Evolutionary conservation across 2,888 invertebrate species (phyloP), one percentile per base, ranked within the genome.

Genomic region (Lochmaea capreae): DNA sequence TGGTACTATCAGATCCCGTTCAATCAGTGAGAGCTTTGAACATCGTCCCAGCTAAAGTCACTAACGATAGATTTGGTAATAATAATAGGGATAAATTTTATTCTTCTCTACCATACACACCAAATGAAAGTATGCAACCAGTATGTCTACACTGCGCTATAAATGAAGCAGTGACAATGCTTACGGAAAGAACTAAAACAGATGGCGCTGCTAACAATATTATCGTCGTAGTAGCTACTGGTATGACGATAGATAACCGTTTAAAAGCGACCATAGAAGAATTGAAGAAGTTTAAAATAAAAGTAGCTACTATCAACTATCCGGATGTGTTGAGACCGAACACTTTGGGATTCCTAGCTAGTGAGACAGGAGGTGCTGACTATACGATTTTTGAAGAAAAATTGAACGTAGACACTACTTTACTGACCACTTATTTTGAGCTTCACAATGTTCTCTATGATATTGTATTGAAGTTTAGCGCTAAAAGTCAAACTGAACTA

Each of bases 221-320:
- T 5, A 88, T 91, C 58, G 85, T 91, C 1, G 82, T 90, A 2
- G 88, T 91, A 52, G 89, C 90, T 0, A 89, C 90, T 3, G 91
- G 91, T 12, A 89, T 89, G 85, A 85, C 87, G 57, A 81, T 86
- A 9, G 86, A 85, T 42, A 83, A 85, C 6, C 87, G 89, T 75
- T 78, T 88, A 54, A 83, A 85, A n/a, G 84, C 87, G 61, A 80
- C 88, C 1, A 79, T 87, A 22, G 86, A 87, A n/a, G 87, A 88
- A 68, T 85, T 89, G 0, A 85, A 84, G 46, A 84, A 85, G 43
- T 84, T 87, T 33, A 87, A 88, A 76, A 88, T 90, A 5, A 86
- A 87, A 74, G 86, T 91, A 18, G 88, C 89, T 1, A 89, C 90
- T 0, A 88, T 91, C 63, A 90, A 89, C 77, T 90, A 90, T 81